Evolutionary conservation across 1,140 invertebrate genomes (phyloP).

Genomic region (Neodiprion fabricii): DNA sequence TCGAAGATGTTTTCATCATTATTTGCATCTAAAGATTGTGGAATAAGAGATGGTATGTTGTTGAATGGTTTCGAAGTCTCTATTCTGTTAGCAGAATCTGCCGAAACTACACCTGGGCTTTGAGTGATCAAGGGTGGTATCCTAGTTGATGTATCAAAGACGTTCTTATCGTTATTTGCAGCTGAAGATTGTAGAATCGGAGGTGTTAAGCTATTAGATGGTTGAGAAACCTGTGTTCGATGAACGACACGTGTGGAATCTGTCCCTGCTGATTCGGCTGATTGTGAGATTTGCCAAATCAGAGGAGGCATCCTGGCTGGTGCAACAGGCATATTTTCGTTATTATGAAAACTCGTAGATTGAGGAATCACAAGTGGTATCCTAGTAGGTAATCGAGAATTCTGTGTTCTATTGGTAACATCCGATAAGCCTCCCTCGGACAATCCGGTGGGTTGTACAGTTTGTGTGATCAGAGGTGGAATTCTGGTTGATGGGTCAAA

Average conservation of each 20-base stretch:
- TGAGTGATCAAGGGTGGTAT: neutral
- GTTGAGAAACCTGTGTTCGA: too few relatives aligned
- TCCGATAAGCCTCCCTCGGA: neutral
- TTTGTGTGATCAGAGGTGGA: neutral
- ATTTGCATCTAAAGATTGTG: too few relatives aligned
- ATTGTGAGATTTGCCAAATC: neutral
- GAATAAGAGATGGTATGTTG: neutral
- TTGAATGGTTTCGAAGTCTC: too few relatives aligned
- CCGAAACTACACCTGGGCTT: neutral
- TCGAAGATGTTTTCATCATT: too few relatives aligned
- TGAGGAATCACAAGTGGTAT: neutral
- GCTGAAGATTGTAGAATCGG: neutral
- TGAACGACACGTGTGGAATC: too few relatives aligned
- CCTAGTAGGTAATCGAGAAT: neutral
- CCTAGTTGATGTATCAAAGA: neutral
- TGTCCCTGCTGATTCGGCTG: neutral
- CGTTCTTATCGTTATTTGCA: neutral
- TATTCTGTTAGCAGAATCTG: too few relatives aligned
- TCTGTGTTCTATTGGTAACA: neutral
- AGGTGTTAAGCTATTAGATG: neutral
- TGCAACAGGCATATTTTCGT: neutral
- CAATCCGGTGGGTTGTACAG: neutral
- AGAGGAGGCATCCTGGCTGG: neutral
- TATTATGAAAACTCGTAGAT: neutral
- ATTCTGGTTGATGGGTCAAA: neutral